Conservation (phyloP, 64 coral and sea anemone genomes). For the Stichodactyla mertensii region DNA sequence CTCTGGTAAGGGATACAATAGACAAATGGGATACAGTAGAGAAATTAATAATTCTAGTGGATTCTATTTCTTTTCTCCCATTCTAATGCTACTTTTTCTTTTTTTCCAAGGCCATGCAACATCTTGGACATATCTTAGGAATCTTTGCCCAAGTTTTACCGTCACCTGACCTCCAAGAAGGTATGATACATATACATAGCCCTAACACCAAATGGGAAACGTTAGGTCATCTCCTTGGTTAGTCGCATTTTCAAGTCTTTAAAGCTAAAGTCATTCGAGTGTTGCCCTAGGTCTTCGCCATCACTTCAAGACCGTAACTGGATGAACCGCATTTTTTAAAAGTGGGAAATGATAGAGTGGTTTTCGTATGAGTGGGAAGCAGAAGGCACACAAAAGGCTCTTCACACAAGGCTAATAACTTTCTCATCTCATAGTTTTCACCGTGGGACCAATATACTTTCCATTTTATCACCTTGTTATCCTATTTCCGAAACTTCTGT, state of each 20-base stretch:
- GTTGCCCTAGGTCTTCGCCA: too few species aligned
- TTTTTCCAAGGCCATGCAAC: slow-evolving; percentile 53
- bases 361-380: too few species aligned
- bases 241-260: background rate
- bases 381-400: too few species aligned
- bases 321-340: too few species aligned
- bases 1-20: slow-evolving; percentile 31
- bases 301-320: too few species aligned
- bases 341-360: too few species aligned
- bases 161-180: slow-evolving; percentile 59
- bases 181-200: background rate
- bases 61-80: background rate
- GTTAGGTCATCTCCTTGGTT: background rate
- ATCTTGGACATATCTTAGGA: slow-evolving; percentile 61
- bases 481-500: too few species aligned
- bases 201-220: background rate
- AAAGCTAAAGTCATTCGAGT: too few species aligned
- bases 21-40: background rate
- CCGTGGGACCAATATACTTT: too few species aligned
- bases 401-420: too few species aligned
- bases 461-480: too few species aligned
- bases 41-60: background rate
- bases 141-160: slow-evolving; percentile 82
- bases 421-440: too few species aligned
- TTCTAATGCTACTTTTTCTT: background rate